Evolutionary conservation across 2,888 invertebrate species (phyloP).

Genomic region (Periphyllus acericola): DNA sequence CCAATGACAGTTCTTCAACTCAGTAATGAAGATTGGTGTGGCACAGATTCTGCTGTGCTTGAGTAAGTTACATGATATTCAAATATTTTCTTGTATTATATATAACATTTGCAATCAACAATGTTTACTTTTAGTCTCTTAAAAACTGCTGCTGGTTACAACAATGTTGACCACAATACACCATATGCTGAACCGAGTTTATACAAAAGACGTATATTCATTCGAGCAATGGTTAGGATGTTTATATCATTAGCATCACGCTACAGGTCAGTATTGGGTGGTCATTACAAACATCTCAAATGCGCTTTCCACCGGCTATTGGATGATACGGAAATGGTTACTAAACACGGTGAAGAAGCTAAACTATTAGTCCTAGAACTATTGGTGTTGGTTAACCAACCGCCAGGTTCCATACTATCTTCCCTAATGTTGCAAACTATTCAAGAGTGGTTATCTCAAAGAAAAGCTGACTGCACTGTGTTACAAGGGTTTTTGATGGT

Average conservation of each 20-base stretch:
- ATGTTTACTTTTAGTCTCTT: slow-evolving; percentile 70
- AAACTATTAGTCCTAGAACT: slow-evolving; percentile 70
- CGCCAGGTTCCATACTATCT: slow-evolving; percentile 67
- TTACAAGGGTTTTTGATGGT: slow-evolving; percentile 69
- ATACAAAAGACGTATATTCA: slow-evolving; percentile 73
- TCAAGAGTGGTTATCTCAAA: slow-evolving; percentile 69
- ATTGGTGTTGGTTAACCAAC: slow-evolving; percentile 68
- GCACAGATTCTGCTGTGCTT: slow-evolving; percentile 72
- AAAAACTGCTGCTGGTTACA: slow-evolving; percentile 73
- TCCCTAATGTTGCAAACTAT: slow-evolving; percentile 67
- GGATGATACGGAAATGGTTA: slow-evolving; percentile 70
- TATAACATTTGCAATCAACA: slow-evolving; percentile 21
- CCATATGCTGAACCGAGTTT: slow-evolving; percentile 66
- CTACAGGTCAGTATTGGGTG: slow-evolving; percentile 70
- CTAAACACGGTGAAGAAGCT: slow-evolving; percentile 69
- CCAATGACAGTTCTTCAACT: slow-evolving; percentile 73
- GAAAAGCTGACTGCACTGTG: slow-evolving; percentile 69
- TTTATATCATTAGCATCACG: slow-evolving; percentile 67
- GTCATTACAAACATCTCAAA: slow-evolving; percentile 70
- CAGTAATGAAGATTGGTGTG: slow-evolving; percentile 68
- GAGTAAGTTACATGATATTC: slow-evolving; percentile 69
- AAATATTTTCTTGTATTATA: slow-evolving; percentile 6
- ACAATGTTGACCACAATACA: slow-evolving; percentile 66
- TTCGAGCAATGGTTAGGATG: slow-evolving; percentile 73
- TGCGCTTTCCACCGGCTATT: slow-evolving; percentile 70